Percentiles rank a stretch among this genome's conserved stretches.
Evolutionary conservation across 2,113 vertebrate genomes (phyloP).

Genomic region (Gila orcuttii): DNA sequence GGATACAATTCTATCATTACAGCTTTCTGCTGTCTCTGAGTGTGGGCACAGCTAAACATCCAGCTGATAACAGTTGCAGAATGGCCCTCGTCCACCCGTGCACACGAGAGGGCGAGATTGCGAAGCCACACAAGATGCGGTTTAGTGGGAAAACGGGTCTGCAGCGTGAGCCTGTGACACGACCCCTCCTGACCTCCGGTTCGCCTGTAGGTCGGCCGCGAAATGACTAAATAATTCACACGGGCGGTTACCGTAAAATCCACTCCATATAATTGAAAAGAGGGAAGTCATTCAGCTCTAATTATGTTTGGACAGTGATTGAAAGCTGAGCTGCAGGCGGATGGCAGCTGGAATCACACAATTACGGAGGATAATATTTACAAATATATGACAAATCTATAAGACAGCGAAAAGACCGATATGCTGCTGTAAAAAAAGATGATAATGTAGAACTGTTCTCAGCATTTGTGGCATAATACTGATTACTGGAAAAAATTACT

Average conservation of each 20-base stretch:
- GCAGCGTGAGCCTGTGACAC: conserved; percentile 29
- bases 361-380: neutral
- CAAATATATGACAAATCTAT: neutral
- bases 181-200: conserved; percentile 64
- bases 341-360: conserved; percentile 39
- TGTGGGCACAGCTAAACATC: conserved; percentile 58
- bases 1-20: conserved; percentile 74
- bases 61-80: conserved; percentile 60
- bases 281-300: conserved; percentile 39
- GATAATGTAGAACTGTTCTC: neutral
- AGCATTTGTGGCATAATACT: neutral
- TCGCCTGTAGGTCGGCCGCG: conserved; percentile 52
- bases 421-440: neutral
- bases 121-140: conserved; percentile 69
- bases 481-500: neutral
- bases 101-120: conserved; percentile 43
- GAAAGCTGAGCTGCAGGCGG: conserved; percentile 16
- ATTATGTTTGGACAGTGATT: conserved; percentile 46
- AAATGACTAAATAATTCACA: conserved; percentile 62
- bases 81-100: conserved; percentile 44
- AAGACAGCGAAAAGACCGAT: neutral
- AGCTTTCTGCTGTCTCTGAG: conserved; percentile 60
- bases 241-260: conserved; percentile 68
- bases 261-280: conserved; percentile 45
- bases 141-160: conserved; percentile 51